phyloP scores from a whole-genome alignment of 2,888 invertebrate genomes.

The Scaptomyza caliginosa region DNA sequence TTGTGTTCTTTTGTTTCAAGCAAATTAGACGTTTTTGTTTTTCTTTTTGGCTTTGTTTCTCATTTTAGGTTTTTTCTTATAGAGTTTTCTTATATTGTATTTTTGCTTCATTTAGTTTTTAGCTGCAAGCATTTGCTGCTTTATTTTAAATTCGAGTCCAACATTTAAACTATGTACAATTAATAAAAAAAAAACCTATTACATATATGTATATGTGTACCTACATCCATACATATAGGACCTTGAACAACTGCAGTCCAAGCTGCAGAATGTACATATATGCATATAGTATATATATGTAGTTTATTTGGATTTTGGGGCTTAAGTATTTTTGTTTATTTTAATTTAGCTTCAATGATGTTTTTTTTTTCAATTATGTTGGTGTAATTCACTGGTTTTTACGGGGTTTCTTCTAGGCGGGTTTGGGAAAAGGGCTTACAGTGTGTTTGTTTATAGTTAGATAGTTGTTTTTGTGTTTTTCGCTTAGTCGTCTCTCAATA shows the following conservation, averaged over 20 bases:
- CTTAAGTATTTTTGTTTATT: slow-evolving; percentile 15
- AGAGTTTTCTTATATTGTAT: slow-evolving; percentile 14
- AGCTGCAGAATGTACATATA: slow-evolving; percentile 46
- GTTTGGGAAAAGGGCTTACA: slow-evolving; percentile 35
- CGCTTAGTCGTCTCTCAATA: slow-evolving; percentile 40
- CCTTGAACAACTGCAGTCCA: slow-evolving; percentile 54
- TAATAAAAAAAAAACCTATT: slow-evolving; percentile 56
- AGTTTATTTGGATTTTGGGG: neutral
- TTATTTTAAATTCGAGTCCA: slow-evolving; percentile 78
- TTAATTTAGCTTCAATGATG: slow-evolving; percentile 28
- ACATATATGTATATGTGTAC: slow-evolving; percentile 18
- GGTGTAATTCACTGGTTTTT: slow-evolving; percentile 57
- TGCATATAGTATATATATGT: neutral
- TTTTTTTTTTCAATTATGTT: slow-evolving; percentile 11
- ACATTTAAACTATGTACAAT: slow-evolving; percentile 77
- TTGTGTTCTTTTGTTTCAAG: slow-evolving; percentile 22
- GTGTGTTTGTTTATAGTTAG: slow-evolving; percentile 15
- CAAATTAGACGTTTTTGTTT: slow-evolving; percentile 38
- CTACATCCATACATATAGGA: slow-evolving; percentile 29
- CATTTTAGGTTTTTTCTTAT: neutral
- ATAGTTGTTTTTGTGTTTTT: slow-evolving; percentile 33
- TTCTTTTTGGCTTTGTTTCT: slow-evolving; percentile 61
- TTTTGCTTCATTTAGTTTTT: slow-evolving; percentile 48
- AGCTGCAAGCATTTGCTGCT: slow-evolving; percentile 56
- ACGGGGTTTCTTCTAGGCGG: slow-evolving; percentile 7